phyloP scores from a whole-genome alignment of 2,113 vertebrate species.

The Muscicapa adusta region DNA sequence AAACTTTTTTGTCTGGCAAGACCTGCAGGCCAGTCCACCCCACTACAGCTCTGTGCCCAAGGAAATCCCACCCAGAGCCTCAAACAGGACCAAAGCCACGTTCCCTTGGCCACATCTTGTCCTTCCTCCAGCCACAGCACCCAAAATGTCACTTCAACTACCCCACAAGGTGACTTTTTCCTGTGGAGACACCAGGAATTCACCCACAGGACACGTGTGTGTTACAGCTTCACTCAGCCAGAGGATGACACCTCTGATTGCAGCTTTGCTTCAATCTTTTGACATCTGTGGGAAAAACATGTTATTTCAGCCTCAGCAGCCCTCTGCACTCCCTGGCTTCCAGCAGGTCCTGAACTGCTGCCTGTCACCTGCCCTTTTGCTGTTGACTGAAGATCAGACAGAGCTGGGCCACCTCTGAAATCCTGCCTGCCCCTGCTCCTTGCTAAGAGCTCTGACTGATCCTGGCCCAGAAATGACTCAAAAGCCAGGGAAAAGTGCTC shows the following conservation, averaged over 20 bases:
- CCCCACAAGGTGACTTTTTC: not conserved
- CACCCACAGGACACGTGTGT: not conserved
- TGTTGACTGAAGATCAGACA: not conserved
- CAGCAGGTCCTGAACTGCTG: not conserved
- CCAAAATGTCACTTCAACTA: not conserved
- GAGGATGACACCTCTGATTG: not conserved
- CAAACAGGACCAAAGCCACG: not conserved
- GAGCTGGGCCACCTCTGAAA: not conserved
- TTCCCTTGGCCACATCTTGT: not conserved
- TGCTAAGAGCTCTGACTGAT: not conserved
- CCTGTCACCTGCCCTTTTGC: constrained; percentile 10
- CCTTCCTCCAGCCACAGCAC: not conserved
- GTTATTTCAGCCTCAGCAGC: not conserved
- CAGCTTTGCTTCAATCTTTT: not conserved
- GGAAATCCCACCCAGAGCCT: not conserved
- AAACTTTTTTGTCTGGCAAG: not conserved
- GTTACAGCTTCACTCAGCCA: not conserved
- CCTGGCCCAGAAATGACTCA: not conserved
- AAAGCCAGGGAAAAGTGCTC: not conserved
- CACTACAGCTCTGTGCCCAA: not conserved
- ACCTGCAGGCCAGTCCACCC: not conserved
- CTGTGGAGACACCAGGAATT: not conserved
- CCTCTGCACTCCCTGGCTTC: not conserved
- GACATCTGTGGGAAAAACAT: not conserved
- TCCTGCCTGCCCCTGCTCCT: not conserved